Conservation (phyloP, 2,888 invertebrate genomes). For the Sesia apiformis region DNA sequence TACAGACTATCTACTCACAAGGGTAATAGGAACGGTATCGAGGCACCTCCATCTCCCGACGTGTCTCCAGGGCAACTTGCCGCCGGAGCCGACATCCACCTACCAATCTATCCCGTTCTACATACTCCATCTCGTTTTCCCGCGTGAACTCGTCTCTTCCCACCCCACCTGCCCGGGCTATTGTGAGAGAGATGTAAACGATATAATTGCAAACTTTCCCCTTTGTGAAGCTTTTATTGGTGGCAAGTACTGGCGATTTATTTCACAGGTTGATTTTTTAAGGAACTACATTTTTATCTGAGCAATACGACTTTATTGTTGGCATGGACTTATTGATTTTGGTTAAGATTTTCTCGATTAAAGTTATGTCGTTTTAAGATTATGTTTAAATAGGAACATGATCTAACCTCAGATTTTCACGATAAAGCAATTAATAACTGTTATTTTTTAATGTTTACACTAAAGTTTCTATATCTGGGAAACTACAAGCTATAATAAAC, state of each 20-base stretch:
- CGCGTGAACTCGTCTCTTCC: slow-evolving; percentile 17
- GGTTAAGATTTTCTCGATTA: too few relatives aligned
- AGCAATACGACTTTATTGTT: too few relatives aligned
- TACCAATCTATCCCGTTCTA: not conserved
- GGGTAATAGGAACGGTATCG: slow-evolving; percentile 67
- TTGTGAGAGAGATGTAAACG: slow-evolving; percentile 34
- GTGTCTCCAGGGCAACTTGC: slow-evolving; percentile 69
- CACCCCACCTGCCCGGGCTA: slow-evolving; percentile 40
- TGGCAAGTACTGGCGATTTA: slow-evolving; percentile 2
- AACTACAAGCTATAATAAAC: too few relatives aligned
- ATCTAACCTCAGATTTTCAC: too few relatives aligned
- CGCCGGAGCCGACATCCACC: slow-evolving; percentile 26
- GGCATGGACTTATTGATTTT: too few relatives aligned
- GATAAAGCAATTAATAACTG: too few relatives aligned
- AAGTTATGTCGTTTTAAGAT: too few relatives aligned
- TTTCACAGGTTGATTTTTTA: not conserved
- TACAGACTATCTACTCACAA: slow-evolving; percentile 43
- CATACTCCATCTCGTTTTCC: slow-evolving; percentile 10
- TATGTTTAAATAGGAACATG: too few relatives aligned
- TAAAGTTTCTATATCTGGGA: too few relatives aligned
- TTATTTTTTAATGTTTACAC: too few relatives aligned
- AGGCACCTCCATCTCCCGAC: slow-evolving; percentile 68
- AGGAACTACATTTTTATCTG: too few relatives aligned
- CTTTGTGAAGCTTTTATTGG: slow-evolving; percentile 17
- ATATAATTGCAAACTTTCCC: slow-evolving; percentile 42